Evolutionary conservation across 2,113 vertebrate species (phyloP).

Genomic region (Pachycephala philippinensis): DNA sequence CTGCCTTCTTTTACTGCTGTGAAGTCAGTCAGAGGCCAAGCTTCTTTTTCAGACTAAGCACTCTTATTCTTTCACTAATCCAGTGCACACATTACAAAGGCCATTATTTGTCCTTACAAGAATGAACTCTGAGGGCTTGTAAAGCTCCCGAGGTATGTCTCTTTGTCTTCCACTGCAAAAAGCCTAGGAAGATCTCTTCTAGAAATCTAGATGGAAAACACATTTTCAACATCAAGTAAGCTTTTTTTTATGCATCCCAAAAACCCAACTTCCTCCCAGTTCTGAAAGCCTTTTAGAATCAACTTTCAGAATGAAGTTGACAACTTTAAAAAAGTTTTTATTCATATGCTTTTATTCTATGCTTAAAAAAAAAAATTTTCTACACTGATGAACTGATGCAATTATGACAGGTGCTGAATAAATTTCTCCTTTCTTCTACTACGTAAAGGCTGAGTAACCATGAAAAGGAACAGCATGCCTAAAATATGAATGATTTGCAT

Average conservation of each 20-base stretch:
- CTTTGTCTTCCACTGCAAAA: not conserved
- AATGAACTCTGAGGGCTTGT: not conserved
- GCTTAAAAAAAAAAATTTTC: not conserved
- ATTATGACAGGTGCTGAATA: not conserved
- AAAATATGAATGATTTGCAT: constrained; percentile 21
- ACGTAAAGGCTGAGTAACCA: not conserved
- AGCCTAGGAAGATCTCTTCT: not conserved
- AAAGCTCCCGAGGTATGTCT: not conserved
- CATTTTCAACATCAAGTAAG: not conserved
- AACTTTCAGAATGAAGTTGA: not conserved
- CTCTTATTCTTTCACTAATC: not conserved
- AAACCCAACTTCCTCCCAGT: not conserved
- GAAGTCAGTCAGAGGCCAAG: not conserved
- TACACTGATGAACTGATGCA: too few relatives aligned
- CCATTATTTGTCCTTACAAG: not conserved
- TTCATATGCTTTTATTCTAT: not conserved
- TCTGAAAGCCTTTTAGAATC: not conserved
- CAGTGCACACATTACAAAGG: not conserved
- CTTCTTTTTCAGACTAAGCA: not conserved
- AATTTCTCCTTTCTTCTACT: not conserved
- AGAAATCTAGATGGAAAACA: not conserved
- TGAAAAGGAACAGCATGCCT: not conserved
- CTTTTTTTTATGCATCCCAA: not conserved
- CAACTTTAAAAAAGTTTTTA: not conserved
- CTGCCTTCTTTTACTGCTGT: not conserved